Evolutionary conservation across 2,797 vertebrate genomes (phyloP).

Genomic region (Diglossa cyanea): DNA sequence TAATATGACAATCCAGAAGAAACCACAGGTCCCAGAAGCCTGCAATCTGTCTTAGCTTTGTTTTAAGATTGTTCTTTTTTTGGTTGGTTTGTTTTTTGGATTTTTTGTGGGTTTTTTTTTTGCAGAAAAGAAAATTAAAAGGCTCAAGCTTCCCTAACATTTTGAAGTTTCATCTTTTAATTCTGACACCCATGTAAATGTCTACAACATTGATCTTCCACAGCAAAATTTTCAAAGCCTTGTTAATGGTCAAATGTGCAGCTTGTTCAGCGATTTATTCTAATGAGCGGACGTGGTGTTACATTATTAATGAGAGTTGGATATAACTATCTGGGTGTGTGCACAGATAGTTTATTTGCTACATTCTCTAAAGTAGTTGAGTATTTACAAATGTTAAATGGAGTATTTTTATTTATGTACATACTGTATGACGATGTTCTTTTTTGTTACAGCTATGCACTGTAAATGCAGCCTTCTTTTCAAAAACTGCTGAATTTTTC

Average conservation of each 20-base stretch:
- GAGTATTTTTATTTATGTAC: constrained; percentile 99
- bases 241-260: constrained; percentile 86
- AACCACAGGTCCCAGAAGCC: constrained; percentile 62
- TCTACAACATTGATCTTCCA: constrained; percentile 80
- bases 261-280: constrained; percentile 85
- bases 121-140: constrained; percentile 66
- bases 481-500: constrained; percentile 90
- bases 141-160: constrained; percentile 72
- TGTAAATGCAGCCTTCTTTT: constrained; percentile 99
- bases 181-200: constrained; percentile 79
- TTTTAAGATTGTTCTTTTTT: neutral
- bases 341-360: constrained; percentile 87
- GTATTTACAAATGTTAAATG: constrained; percentile 95
- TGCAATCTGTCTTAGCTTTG: constrained; percentile 34
- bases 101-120: neutral
- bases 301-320: constrained; percentile 82
- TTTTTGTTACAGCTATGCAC: constrained; percentile 99
- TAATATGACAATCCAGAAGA: constrained; percentile 75
- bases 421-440: constrained; percentile 89
- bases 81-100: neutral
- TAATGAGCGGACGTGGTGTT: constrained; percentile 88
- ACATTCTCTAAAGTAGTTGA: constrained; percentile 90
- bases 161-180: constrained; percentile 76
- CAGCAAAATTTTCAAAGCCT: constrained; percentile 84
- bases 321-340: constrained; percentile 80